phyloP scores from a whole-genome alignment of 2,113 vertebrate species.

The Callithrix jacchus region DNA sequence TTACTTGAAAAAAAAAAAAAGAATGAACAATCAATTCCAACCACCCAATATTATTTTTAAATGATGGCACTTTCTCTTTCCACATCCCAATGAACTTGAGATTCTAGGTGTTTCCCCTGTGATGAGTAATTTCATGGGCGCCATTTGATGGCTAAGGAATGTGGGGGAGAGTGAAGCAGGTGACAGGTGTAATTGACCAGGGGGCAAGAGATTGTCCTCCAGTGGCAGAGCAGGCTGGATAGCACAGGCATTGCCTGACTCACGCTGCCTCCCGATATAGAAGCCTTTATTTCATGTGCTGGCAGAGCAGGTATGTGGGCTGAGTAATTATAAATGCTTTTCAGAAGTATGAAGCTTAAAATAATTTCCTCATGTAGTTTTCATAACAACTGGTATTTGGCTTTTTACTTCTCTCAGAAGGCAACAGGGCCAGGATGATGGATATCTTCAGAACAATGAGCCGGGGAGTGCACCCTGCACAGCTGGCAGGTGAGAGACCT shows the following conservation, averaged over 20 bases:
- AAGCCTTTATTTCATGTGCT: background rate
- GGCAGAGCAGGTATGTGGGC: background rate
- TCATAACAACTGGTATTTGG: background rate
- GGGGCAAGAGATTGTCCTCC: background rate
- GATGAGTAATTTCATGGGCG: background rate
- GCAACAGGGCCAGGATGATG: background rate
- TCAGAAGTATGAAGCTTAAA: constrained; percentile 1
- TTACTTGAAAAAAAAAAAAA: background rate
- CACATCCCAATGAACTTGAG: background rate
- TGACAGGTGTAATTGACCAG: background rate
- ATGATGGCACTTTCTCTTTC: background rate
- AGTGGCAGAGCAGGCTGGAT: background rate
- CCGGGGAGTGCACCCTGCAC: background rate
- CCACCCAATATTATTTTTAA: background rate
- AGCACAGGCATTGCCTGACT: background rate
- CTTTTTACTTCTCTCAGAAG: background rate
- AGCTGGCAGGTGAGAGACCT: background rate
- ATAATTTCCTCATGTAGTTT: background rate
- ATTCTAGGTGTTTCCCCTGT: background rate
- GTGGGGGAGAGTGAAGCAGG: background rate
- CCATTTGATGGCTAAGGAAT: background rate
- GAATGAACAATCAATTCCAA: background rate
- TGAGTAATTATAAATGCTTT: background rate
- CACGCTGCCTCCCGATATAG: accelerated
- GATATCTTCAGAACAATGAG: background rate